Evolutionary conservation across 2,797 vertebrate genomes (phyloP).

Genomic region (Centroberyx gerrardi): DNA sequence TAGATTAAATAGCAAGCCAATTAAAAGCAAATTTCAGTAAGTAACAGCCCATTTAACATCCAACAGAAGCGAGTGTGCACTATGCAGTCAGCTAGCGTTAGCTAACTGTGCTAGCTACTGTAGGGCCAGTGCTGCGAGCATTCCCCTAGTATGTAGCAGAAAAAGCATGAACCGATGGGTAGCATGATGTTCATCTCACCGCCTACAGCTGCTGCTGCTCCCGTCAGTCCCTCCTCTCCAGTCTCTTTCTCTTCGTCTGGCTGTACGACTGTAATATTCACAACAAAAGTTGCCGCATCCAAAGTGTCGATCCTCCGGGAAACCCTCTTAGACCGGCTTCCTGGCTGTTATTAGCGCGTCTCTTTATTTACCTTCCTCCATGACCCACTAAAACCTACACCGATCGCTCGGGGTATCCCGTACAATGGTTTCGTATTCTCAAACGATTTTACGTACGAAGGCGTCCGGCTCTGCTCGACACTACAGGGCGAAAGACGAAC

Average conservation of each 20-base stretch:
- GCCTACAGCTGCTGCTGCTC: conserved; percentile 70
- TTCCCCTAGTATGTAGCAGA: neutral
- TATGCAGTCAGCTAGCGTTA: neutral
- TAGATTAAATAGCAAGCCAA: neutral
- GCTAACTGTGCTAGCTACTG: conserved; percentile 37
- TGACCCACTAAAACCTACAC: conserved; percentile 76
- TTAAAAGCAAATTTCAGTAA: rapidly evolving
- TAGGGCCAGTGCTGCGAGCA: conserved; percentile 46
- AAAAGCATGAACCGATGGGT: conserved; percentile 51
- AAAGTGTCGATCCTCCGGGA: conserved; percentile 16
- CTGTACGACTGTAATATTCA: conserved; percentile 2
- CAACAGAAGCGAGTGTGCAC: conserved; percentile 1
- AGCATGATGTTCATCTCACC: conserved; percentile 76
- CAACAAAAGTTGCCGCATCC: conserved; percentile 2
- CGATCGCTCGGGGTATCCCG: conserved; percentile 27
- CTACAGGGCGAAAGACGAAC: neutral
- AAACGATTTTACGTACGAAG: conserved; percentile 44
- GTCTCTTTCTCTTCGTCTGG: conserved; percentile 28
- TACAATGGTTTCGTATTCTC: conserved; percentile 55
- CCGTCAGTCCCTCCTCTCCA: conserved; percentile 61
- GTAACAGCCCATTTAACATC: neutral
- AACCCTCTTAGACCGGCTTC: conserved; percentile 21
- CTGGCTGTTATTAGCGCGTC: conserved; percentile 27
- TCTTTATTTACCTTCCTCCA: conserved; percentile 81
- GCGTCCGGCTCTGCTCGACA: neutral